Conservation (phyloP, 92 coral and sea anemone genomes). For the Muricea muricata region DNA sequence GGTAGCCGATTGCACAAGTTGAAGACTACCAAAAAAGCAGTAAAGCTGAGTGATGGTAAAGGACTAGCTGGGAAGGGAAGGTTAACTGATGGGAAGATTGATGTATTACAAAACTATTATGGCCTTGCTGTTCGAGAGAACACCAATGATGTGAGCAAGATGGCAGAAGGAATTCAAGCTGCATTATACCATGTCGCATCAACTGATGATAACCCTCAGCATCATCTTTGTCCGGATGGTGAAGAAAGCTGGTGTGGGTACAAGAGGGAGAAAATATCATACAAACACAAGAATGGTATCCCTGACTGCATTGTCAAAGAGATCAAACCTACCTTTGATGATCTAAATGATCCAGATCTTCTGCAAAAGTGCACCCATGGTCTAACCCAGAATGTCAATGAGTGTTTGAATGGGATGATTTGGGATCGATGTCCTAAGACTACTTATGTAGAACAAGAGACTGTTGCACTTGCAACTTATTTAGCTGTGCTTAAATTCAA, state of each 20-base stretch:
- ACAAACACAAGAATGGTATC: conserved; percentile 23
- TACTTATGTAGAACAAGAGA: neutral
- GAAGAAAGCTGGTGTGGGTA: conserved; percentile 7
- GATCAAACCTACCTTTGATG: neutral
- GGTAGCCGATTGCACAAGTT: conserved; percentile 12
- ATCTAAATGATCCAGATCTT: conserved; percentile 7
- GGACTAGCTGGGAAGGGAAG: neutral
- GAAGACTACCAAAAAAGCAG: conserved; percentile 19
- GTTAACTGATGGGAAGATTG: neutral
- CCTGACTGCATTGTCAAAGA: conserved; percentile 6
- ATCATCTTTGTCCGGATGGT: conserved; percentile 5
- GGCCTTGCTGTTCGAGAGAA: neutral
- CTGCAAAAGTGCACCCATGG: conserved; percentile 22
- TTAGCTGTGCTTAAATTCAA: neutral
- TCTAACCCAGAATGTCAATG: conserved; percentile 8
- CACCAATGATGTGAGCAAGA: neutral
- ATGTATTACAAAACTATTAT: conserved; percentile 5
- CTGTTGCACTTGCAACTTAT: conserved; percentile 8
- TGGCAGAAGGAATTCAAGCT: neutral
- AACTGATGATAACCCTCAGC: neutral
- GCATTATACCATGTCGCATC: conserved; percentile 19
- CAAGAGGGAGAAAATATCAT: neutral
- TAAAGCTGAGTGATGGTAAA: conserved; percentile 33
- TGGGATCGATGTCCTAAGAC: conserved; percentile 38
- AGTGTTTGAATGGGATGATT: conserved; percentile 33